phyloP scores from a whole-genome alignment of 53 echinoderm and acorn worm species.

The Paracentrotus lividus region DNA sequence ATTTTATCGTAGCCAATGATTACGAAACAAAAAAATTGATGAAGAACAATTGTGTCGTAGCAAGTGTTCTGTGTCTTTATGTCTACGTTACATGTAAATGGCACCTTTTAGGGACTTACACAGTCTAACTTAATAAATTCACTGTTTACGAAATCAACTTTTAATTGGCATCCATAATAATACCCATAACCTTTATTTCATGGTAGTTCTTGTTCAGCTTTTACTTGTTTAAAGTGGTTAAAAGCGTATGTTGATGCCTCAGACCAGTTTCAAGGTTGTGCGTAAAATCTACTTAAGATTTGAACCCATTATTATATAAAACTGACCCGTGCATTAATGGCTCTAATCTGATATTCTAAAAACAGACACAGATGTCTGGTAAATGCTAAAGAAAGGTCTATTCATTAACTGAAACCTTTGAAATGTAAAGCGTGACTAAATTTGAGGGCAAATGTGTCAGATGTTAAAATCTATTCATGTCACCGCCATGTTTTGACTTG shows the following conservation, averaged over 20 bases:
- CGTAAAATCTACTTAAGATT: neutral
- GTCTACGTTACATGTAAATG: too few relatives aligned
- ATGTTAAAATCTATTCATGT: slow-evolving; percentile 37
- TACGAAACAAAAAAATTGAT: too few relatives aligned
- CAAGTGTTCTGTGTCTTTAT: too few relatives aligned
- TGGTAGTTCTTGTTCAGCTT: too few relatives aligned
- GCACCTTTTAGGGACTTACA: too few relatives aligned
- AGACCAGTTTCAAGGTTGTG: neutral
- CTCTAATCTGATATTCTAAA: neutral
- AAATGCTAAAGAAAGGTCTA: neutral
- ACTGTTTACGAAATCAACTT: too few relatives aligned
- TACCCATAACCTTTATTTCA: too few relatives aligned
- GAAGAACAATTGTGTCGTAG: too few relatives aligned
- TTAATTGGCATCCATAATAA: too few relatives aligned
- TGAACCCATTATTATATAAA: neutral
- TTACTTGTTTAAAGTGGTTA: too few relatives aligned
- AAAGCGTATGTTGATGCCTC: neutral
- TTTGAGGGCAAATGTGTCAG: slow-evolving; percentile 50
- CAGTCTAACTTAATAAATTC: too few relatives aligned
- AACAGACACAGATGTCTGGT: neutral
- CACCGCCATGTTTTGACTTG: slow-evolving; percentile 42
- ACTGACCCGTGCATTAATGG: neutral
- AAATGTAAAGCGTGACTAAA: slow-evolving; percentile 40
- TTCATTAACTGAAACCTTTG: slow-evolving; percentile 22
- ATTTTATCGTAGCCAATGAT: too few relatives aligned